These are phyloP conservation scores for Pagetopsis macropterus DNA, from an alignment of 2,797 vertebrate genomes.

Conservation along the genomic window DNA sequence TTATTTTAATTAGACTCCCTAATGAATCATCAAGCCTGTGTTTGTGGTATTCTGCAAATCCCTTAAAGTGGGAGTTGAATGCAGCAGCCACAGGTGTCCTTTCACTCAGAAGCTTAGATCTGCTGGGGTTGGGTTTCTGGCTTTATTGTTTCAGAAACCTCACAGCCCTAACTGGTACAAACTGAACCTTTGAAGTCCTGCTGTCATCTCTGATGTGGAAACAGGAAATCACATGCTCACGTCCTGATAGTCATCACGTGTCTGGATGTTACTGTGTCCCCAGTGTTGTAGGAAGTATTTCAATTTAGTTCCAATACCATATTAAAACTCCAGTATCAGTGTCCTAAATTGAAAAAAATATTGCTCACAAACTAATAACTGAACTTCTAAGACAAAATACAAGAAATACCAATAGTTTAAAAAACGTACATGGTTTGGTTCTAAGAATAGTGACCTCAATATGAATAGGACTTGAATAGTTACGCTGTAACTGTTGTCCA, in stretches of 20 bases:
- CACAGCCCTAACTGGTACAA: slow-evolving; percentile 33
- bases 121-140: slow-evolving; percentile 56
- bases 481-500: too few relatives aligned
- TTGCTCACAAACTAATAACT: not conserved
- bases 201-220: slow-evolving; percentile 53
- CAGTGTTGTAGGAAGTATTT: not conserved
- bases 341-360: not conserved
- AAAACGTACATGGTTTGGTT: too few relatives aligned
- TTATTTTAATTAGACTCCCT: slow-evolving; percentile 56
- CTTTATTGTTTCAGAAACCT: slow-evolving; percentile 56
- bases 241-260: slow-evolving; percentile 19
- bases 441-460: too few relatives aligned
- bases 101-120: slow-evolving; percentile 61
- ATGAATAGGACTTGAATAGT: too few relatives aligned
- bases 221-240: slow-evolving; percentile 39
- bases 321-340: not conserved
- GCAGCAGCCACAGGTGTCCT: slow-evolving; percentile 70
- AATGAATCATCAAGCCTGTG: slow-evolving; percentile 45
- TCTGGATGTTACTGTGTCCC: slow-evolving; percentile 6
- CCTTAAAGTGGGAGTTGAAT: slow-evolving; percentile 63
- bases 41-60: slow-evolving; percentile 66
- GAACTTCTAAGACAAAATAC: not conserved
- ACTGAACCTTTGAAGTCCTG: slow-evolving; percentile 54
- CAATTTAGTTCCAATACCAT: not conserved
- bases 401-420: not conserved